These are phyloP conservation scores for Harpagifer antarcticus DNA, from an alignment of 2,797 vertebrate genomes.

Conservation along the genomic window DNA sequence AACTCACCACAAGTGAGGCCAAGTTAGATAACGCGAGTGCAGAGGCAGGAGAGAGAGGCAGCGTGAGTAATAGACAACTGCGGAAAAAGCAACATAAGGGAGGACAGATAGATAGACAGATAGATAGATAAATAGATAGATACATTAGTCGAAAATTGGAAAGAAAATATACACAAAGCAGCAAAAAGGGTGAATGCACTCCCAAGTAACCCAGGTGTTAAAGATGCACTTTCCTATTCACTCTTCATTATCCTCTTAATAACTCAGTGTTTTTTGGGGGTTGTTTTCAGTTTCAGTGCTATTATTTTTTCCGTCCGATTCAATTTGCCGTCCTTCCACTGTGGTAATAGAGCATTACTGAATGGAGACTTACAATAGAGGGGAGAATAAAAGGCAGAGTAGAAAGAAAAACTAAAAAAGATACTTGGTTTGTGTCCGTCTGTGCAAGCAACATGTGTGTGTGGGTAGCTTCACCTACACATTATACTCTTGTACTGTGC, in stretches of 20 bases:
- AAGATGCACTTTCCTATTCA: constrained; percentile 16
- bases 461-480: constrained; percentile 16
- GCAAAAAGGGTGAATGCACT: constrained; percentile 8
- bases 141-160: neutral
- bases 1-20: constrained; percentile 54
- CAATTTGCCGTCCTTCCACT: constrained; percentile 52
- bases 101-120: neutral
- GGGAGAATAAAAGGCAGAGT: constrained; percentile 65
- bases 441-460: constrained; percentile 23
- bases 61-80: constrained; percentile 3
- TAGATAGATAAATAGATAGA: neutral
- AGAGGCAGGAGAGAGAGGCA: constrained; percentile 61
- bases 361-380: constrained; percentile 62
- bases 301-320: constrained; percentile 55
- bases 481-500: constrained; percentile 14
- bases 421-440: constrained; percentile 16
- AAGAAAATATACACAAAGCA: neutral
- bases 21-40: constrained; percentile 70
- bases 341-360: constrained; percentile 58
- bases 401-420: constrained; percentile 65
- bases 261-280: constrained; percentile 17
- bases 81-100: too few species aligned
- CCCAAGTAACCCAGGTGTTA: constrained; percentile 7
- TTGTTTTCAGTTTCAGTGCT: constrained; percentile 49
- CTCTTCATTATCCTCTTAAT: constrained; percentile 35